Percentiles rank a stretch among this genome's conserved stretches.
phyloP scores from a whole-genome alignment of 2,888 invertebrate genomes.

The Eupithecia vulgata region DNA sequence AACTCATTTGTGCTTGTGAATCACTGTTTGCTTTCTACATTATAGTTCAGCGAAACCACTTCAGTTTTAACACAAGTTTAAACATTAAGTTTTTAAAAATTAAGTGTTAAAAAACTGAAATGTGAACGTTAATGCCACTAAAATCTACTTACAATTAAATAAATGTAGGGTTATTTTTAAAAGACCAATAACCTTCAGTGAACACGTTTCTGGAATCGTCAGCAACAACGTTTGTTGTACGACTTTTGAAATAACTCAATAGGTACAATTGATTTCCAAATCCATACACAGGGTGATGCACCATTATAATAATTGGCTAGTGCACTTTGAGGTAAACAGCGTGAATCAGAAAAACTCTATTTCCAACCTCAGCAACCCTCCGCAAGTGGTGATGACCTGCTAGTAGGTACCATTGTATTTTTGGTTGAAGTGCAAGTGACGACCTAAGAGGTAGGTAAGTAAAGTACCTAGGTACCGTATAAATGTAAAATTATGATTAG shows the following conservation, averaged over 20 bases:
- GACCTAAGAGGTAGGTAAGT: too few relatives aligned
- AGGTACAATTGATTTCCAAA: neutral
- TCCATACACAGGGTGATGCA: conserved; percentile 8
- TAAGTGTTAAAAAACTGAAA: neutral
- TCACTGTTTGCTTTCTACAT: neutral
- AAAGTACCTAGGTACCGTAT: too few relatives aligned
- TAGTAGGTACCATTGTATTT: too few relatives aligned
- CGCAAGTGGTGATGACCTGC: neutral
- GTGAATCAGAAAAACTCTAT: conserved; percentile 27
- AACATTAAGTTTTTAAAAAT: neutral
- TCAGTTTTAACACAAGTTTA: too few relatives aligned
- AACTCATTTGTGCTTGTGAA: conserved; percentile 2
- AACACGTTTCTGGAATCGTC: too few relatives aligned
- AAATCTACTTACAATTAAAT: too few relatives aligned
- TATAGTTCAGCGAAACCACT: neutral
- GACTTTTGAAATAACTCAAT: too few relatives aligned
- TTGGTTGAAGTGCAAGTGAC: too few relatives aligned
- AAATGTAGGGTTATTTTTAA: too few relatives aligned
- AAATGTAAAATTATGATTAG: too few relatives aligned
- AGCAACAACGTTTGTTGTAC: too few relatives aligned
- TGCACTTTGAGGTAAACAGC: conserved; percentile 26
- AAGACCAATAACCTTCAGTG: too few relatives aligned
- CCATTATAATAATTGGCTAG: conserved; percentile 29
- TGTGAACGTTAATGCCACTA: neutral
- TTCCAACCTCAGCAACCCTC: conserved; percentile 17